These are phyloP conservation scores for Cossypha dichroa DNA, from an alignment of 2,797 vertebrate genomes.

Conservation along the genomic window DNA sequence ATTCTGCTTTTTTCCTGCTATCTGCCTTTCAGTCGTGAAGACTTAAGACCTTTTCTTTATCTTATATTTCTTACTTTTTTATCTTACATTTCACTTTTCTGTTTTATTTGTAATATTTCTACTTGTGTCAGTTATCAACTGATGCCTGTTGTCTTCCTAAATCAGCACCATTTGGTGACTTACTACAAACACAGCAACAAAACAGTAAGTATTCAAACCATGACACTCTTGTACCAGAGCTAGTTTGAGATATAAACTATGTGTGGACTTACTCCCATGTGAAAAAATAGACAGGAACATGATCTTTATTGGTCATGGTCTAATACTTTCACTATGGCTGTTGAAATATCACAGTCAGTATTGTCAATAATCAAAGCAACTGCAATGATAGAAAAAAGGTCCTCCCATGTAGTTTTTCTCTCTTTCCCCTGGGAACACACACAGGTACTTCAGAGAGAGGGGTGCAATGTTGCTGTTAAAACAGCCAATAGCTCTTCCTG, in stretches of 20 bases:
- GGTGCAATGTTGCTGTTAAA: background rate
- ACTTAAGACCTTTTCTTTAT: background rate
- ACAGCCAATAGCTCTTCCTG: background rate
- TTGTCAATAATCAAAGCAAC: background rate
- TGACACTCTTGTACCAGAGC: background rate
- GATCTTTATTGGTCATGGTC: background rate
- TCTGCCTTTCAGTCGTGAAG: background rate
- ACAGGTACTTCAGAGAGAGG: rapidly evolving
- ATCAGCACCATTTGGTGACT: background rate
- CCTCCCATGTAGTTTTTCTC: background rate
- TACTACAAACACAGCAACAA: background rate
- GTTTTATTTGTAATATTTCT: background rate
- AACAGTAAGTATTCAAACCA: background rate
- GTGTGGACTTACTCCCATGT: background rate
- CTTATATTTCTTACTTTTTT: background rate
- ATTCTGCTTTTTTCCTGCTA: background rate
- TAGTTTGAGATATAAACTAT: background rate
- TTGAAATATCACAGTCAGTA: background rate
- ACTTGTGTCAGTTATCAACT: background rate
- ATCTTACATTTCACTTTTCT: background rate
- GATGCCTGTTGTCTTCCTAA: background rate
- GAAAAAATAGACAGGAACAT: background rate
- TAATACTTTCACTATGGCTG: background rate
- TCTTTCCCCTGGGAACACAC: background rate
- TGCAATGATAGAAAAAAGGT: background rate